Evolutionary conservation across 2,797 vertebrate genomes (phyloP).

Genomic region (Argyrosomus regius): DNA sequence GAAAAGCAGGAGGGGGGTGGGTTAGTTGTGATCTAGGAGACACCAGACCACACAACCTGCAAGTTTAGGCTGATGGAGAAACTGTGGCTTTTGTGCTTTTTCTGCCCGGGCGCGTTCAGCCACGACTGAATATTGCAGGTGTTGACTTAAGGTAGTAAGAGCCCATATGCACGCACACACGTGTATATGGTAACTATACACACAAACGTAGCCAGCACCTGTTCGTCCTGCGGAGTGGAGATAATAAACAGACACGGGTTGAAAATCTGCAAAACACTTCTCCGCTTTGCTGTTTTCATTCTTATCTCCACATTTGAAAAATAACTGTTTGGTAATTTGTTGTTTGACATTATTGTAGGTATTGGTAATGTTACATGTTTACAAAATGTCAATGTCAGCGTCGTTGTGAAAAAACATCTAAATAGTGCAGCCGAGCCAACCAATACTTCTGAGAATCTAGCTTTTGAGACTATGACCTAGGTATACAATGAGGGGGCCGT

Average conservation of each 20-base stretch:
- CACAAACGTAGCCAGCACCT: slow-evolving; percentile 51
- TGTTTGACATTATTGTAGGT: background rate
- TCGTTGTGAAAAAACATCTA: background rate
- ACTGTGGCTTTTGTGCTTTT: slow-evolving; percentile 73
- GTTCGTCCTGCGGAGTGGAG: slow-evolving; percentile 36
- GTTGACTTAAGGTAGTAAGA: slow-evolving; percentile 78
- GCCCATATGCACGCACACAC: slow-evolving; percentile 38
- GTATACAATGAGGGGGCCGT: background rate
- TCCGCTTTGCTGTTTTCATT: slow-evolving; percentile 16
- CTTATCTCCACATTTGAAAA: slow-evolving; percentile 6
- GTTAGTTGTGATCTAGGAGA: slow-evolving; percentile 72
- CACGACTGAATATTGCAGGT: slow-evolving; percentile 67
- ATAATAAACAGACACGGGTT: slow-evolving; percentile 50
- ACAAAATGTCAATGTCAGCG: background rate
- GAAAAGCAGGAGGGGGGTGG: slow-evolving; percentile 17
- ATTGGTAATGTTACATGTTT: background rate
- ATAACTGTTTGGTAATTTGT: slow-evolving; percentile 6
- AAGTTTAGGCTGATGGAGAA: slow-evolving; percentile 76
- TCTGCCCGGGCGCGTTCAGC: slow-evolving; percentile 73
- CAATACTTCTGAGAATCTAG: no score
- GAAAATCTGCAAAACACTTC: slow-evolving; percentile 27
- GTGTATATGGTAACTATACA: slow-evolving; percentile 22
- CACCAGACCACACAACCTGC: slow-evolving; percentile 85
- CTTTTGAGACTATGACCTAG: background rate
- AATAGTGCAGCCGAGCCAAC: no score